Evolutionary conservation across 1,140 invertebrate species (phyloP).

Genomic region (Drosophila kanapiae): DNA sequence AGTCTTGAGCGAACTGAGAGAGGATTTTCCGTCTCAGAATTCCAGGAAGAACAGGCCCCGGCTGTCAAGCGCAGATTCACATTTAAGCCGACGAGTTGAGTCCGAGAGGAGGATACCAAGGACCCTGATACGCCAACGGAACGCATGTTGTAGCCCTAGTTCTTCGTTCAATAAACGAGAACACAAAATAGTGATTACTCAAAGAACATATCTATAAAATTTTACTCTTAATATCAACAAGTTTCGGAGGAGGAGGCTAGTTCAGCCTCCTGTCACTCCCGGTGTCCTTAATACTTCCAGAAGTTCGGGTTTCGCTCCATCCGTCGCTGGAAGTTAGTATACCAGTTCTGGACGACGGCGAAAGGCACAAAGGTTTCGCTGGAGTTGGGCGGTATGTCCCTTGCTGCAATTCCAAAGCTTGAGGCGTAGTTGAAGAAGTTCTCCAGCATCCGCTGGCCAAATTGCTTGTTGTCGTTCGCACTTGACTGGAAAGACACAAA

Average conservation of each 20-base stretch:
- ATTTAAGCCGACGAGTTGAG: too few species aligned
- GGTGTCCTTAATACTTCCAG: slow-evolving; percentile 89
- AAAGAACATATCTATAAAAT: slow-evolving; percentile 37
- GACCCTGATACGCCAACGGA: background rate
- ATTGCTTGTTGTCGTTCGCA: slow-evolving; percentile 90
- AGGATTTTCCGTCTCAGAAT: background rate
- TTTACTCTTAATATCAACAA: slow-evolving; percentile 42
- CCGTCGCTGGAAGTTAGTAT: slow-evolving; percentile 95
- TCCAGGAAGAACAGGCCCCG: background rate
- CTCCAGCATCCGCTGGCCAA: slow-evolving; percentile 96
- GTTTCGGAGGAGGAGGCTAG: background rate
- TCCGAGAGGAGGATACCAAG: background rate
- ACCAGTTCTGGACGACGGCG: slow-evolving; percentile 96
- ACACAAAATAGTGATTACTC: background rate
- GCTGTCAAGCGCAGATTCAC: background rate
- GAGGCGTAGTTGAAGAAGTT: slow-evolving; percentile 96
- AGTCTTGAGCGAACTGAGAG: background rate
- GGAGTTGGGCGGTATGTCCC: slow-evolving; percentile 92
- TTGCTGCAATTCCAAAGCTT: slow-evolving; percentile 93
- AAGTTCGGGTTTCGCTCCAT: slow-evolving; percentile 97
- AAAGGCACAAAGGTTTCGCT: slow-evolving; percentile 95
- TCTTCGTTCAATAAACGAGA: background rate
- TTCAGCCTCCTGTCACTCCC: background rate
- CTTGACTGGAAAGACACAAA: slow-evolving; percentile 55
- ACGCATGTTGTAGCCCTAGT: background rate